Percentiles rank a stretch among this genome's conserved stretches.
phyloP scores from a whole-genome alignment of 2,888 invertebrate species.

The Glyphotaelius pellucidus region DNA sequence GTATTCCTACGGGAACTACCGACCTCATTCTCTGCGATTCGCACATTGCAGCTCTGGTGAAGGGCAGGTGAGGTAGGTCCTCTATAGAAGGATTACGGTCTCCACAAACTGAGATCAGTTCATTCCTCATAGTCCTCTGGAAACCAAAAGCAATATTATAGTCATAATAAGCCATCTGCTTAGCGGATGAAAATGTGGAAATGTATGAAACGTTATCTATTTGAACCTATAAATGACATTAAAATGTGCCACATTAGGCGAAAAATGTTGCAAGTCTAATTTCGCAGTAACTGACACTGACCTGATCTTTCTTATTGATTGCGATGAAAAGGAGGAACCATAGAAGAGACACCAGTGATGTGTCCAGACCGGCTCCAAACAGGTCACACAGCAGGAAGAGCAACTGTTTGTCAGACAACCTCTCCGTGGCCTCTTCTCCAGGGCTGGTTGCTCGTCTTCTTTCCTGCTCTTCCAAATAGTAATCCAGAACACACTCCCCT shows the following conservation, averaged over 20 bases:
- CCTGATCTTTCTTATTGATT: conserved; percentile 81
- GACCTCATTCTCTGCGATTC: conserved; percentile 89
- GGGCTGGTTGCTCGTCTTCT: conserved; percentile 73
- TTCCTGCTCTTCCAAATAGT: conserved; percentile 80
- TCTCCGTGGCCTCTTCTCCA: conserved; percentile 72
- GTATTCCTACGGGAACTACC: conserved; percentile 90
- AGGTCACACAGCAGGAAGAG: conserved; percentile 87
- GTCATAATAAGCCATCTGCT: conserved; percentile 16
- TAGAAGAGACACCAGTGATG: conserved; percentile 86
- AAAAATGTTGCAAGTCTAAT: neutral
- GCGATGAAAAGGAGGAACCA: conserved; percentile 91
- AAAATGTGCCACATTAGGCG: no score
- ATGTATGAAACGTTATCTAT: neutral
- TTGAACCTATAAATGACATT: neutral
- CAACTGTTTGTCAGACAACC: conserved; percentile 83
- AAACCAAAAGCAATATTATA: neutral
- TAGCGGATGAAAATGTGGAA: conserved; percentile 27
- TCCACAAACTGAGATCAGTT: conserved; percentile 74
- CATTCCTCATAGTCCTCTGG: conserved; percentile 78
- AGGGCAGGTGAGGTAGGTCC: conserved; percentile 78
- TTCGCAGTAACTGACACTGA: conserved; percentile 67
- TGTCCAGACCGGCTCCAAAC: conserved; percentile 92
- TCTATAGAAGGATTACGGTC: conserved; percentile 73
- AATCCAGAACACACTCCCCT: conserved; percentile 80
- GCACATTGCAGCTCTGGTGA: conserved; percentile 84